Percentiles rank a stretch among this genome's conserved stretches.
Conservation (phyloP, 2,797 vertebrate genomes). For the Melanotaenia trifasciata region DNA sequence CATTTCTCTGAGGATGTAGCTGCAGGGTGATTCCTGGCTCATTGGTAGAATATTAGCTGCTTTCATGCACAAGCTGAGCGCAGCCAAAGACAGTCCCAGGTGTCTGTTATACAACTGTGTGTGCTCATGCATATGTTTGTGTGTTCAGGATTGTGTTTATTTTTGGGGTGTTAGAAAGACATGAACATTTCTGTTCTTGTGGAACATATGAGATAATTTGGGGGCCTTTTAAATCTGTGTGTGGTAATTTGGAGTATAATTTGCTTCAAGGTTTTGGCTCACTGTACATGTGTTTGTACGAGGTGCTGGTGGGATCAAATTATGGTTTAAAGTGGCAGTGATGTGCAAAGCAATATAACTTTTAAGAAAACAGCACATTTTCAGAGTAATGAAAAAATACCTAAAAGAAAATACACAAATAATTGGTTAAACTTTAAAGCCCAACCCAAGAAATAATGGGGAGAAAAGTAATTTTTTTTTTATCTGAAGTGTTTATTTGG, state of each 20-base stretch:
- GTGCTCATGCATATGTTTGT: conserved; percentile 15
- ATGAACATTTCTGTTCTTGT: conserved; percentile 24
- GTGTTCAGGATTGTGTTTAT: conserved; percentile 32
- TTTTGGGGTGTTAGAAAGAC: conserved; percentile 30
- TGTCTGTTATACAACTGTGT: conserved; percentile 56
- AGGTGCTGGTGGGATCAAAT: conserved; percentile 32
- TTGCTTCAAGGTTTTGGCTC: conserved; percentile 29
- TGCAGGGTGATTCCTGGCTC: conserved; percentile 72
- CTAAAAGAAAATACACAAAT: no score
- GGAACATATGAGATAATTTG: conserved; percentile 23
- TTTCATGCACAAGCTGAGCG: conserved; percentile 65
- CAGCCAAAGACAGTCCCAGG: conserved; percentile 49
- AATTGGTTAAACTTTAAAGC: no score
- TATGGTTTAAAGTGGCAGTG: not conserved
- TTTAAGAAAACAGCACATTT: not conserved
- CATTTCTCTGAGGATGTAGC: conserved; percentile 77
- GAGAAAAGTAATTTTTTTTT: no score
- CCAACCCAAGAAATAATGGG: no score
- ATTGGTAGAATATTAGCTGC: conserved; percentile 69
- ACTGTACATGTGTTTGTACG: conserved; percentile 14
- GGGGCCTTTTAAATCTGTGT: conserved; percentile 13
- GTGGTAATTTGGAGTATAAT: conserved; percentile 9
- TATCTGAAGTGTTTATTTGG: no score
- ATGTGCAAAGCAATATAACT: not conserved
- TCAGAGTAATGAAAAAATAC: not conserved